Percentiles rank a stretch among this genome's conserved stretches.
Evolutionary conservation across 2,797 vertebrate genomes (phyloP).

Genomic region (Carduelis carduelis): DNA sequence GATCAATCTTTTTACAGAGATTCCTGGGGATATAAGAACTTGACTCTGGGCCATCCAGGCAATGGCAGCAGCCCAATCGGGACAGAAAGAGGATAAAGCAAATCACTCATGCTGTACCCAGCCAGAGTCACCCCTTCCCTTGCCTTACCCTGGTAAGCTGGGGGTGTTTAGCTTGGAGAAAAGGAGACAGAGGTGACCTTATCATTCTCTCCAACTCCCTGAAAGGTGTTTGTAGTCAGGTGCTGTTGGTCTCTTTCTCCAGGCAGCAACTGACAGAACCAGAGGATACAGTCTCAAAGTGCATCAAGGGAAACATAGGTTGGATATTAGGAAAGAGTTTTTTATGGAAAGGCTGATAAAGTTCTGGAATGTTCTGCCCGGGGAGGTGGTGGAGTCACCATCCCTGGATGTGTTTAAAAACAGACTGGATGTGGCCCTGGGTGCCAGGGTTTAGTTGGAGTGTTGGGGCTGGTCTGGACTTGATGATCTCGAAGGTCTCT

Average conservation of each 20-base stretch:
- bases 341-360: not conserved
- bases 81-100: not conserved
- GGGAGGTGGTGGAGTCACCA: not conserved
- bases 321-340: not conserved
- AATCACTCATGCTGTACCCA: not conserved
- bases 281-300: not conserved
- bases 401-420: not conserved
- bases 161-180: not conserved
- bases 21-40: not conserved
- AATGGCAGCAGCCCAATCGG: not conserved
- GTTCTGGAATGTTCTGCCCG: not conserved
- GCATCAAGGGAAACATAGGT: not conserved
- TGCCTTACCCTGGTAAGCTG: not conserved
- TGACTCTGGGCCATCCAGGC: not conserved
- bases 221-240: not conserved
- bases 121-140: not conserved
- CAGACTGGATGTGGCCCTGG: not conserved
- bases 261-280: not conserved
- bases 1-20: not conserved
- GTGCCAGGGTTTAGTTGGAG: not conserved
- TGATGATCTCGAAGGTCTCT: not conserved
- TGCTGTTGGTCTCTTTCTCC: not conserved
- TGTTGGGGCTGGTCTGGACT: too few relatives aligned
- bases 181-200: not conserved
- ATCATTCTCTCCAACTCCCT: not conserved